Conservation (phyloP, 2,888 invertebrate species). For the Mechanitis mazaeus region DNA sequence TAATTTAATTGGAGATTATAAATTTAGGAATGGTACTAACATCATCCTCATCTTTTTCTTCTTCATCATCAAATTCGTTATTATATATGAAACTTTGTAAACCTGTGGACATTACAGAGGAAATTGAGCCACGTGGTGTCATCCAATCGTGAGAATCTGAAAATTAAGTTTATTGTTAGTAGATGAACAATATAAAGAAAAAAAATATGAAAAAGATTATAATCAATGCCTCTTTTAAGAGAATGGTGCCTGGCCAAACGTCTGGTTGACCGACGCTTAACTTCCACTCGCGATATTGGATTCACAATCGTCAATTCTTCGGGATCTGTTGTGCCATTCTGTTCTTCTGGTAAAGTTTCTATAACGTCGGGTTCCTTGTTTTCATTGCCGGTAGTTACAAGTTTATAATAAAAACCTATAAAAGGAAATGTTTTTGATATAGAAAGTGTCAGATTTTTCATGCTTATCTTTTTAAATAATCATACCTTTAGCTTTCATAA, state of each 20-base stretch:
- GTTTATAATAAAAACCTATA: slow-evolving; percentile 68
- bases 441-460: background rate
- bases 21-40: slow-evolving; percentile 33
- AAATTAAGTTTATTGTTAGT: slow-evolving; percentile 9
- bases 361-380: slow-evolving; percentile 57
- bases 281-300: slow-evolving; percentile 41
- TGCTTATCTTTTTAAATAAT: background rate
- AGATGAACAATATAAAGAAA: too few species aligned
- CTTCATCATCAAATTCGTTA: slow-evolving; percentile 52
- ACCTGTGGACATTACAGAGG: slow-evolving; percentile 62
- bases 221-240: slow-evolving; percentile 51
- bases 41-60: slow-evolving; percentile 56
- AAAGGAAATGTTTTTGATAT: background rate
- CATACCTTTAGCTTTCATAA: slow-evolving; percentile 80
- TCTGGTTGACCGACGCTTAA: slow-evolving; percentile 54
- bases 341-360: slow-evolving; percentile 54
- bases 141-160: slow-evolving; percentile 67
- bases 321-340: slow-evolving; percentile 38
- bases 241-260: slow-evolving; percentile 59
- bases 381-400: slow-evolving; percentile 80
- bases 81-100: slow-evolving; percentile 59
- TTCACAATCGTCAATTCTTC: slow-evolving; percentile 37
- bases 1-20: too few species aligned
- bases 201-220: background rate
- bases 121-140: slow-evolving; percentile 65